Percentiles rank a stretch among this genome's conserved stretches.
phyloP scores from a whole-genome alignment of 2,797 vertebrate species.

The Synanceia verrucosa region DNA sequence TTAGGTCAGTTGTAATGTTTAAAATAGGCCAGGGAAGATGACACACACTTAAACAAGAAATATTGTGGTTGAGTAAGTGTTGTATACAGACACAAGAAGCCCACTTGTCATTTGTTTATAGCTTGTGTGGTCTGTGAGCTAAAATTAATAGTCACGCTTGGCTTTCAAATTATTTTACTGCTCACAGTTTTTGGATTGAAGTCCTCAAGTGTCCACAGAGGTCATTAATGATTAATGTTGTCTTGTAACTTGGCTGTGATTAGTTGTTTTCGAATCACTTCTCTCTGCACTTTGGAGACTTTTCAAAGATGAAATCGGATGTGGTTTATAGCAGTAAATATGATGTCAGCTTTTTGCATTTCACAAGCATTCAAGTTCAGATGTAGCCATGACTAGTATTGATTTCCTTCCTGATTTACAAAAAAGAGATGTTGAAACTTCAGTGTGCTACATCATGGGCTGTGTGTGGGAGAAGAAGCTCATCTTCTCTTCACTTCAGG shows the following conservation, averaged over 20 bases:
- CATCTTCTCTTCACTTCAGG: conserved; percentile 33
- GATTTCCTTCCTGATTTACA: conserved; percentile 62
- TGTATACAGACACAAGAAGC: not conserved
- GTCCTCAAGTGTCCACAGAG: not conserved
- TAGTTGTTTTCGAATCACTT: conserved; percentile 2
- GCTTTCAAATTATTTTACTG: not conserved
- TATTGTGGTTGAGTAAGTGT: conserved; percentile 2
- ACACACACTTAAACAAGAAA: conserved; percentile 16
- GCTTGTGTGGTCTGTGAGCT: not conserved
- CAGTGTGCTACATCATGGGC: not conserved
- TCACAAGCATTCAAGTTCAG: not conserved
- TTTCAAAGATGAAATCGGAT: not conserved
- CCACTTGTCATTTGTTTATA: not conserved
- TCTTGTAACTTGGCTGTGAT: not conserved
- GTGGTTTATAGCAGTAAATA: not conserved
- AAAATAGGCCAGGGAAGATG: conserved; percentile 11
- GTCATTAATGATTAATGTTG: conserved; percentile 2
- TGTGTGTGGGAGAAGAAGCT: conserved; percentile 17
- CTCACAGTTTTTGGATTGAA: not conserved
- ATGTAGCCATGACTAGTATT: not conserved
- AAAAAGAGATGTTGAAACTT: conserved; percentile 45
- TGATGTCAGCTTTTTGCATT: not conserved
- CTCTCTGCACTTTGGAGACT: not conserved
- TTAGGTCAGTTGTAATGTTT: not conserved
- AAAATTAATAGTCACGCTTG: not conserved